Evolutionary conservation across 92 coral and sea anemone genomes (phyloP).

Genomic region (Siderastrea radians): DNA sequence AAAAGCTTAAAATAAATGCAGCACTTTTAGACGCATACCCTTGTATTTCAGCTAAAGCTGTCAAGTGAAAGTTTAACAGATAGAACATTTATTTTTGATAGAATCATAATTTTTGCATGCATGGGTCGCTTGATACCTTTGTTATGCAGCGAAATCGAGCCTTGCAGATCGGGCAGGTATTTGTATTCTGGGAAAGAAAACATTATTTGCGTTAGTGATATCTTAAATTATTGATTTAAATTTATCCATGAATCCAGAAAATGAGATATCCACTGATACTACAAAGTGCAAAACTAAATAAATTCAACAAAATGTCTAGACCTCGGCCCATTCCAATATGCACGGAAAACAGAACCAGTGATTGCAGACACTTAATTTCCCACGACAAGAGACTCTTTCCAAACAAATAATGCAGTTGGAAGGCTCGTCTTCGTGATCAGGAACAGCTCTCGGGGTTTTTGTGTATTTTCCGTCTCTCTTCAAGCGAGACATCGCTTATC

Average conservation of each 20-base stretch:
- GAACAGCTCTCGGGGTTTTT: conserved; percentile 31
- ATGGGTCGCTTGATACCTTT: conserved; percentile 71
- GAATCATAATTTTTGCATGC: conserved; percentile 40
- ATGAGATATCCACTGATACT: conserved; percentile 18
- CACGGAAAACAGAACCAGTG: conserved; percentile 99
- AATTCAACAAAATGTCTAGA: conserved; percentile 36
- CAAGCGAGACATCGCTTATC: conserved; percentile 50
- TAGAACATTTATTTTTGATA: conserved; percentile 38
- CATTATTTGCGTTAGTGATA: conserved; percentile 18
- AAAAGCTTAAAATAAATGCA: neutral
- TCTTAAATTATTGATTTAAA: conserved; percentile 31
- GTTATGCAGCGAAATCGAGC: conserved; percentile 95
- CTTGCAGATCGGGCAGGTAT: conserved; percentile 98
- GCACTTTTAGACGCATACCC: neutral
- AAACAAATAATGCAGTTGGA: conserved; percentile 90
- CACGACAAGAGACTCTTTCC: conserved; percentile 92
- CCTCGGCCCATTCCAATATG: conserved; percentile 98
- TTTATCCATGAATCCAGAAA: conserved; percentile 41
- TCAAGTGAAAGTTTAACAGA: conserved; percentile 11
- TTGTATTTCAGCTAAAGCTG: neutral
- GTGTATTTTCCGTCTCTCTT: conserved; percentile 43
- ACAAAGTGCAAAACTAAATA: conserved; percentile 9
- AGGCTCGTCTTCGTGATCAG: conserved; percentile 35
- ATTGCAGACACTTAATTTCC: conserved; percentile 91
- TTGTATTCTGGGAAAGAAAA: conserved; percentile 86